Evolutionary conservation across 2,888 invertebrate species (phyloP), one percentile per base, ranked within the genome.

Genomic region (Acrocera orbiculus): DNA sequence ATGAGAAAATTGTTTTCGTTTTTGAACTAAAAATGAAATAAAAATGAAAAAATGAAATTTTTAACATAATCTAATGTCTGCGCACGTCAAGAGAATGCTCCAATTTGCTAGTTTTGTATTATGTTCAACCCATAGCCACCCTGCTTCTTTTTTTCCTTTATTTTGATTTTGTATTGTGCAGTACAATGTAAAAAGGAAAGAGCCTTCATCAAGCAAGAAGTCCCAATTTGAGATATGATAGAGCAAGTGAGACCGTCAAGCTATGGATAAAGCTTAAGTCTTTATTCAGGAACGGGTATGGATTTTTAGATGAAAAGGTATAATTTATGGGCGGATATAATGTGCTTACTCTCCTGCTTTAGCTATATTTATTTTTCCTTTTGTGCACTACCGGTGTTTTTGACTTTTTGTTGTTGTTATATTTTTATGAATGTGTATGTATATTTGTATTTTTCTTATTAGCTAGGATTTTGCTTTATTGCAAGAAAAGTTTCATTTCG

Each of bases 241-340:
- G 22, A 9, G 4, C 9, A 22, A 6, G 9, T 7, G 4, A 9
- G 9, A 22, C 5, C 19, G n/a, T n/a, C n/a, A n/a, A n/a, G n/a
- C n/a, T n/a, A n/a, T n/a, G n/a, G 8, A 19, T 19, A 19, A 19
- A 19, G 19, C 19, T 19, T 19, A 5, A 19, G 8, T 2, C 24
- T 34, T 24, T 9, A 23, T 29, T 16, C 24, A 28, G 24, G 34
- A 24, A 34, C 34, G 34, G 29, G 27, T 39, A 36, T 27, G 30
- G 34, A 36, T 39, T 40, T 40, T 32, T 30, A 34, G 36, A 29
- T 32, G 40, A 40, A 40, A 36, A 34, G 36, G 38, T 40, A 38
- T 40, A 40, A 40, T 40, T 40, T 40, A 40, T 40, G 40, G 40
- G 40, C 38, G 40, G 38, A 40, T 40, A 40, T 38, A 40, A 40